Percentiles rank a stretch among this genome's conserved stretches.
phyloP scores from a whole-genome alignment of 2,797 vertebrate genomes.

The Karalla daura region DNA sequence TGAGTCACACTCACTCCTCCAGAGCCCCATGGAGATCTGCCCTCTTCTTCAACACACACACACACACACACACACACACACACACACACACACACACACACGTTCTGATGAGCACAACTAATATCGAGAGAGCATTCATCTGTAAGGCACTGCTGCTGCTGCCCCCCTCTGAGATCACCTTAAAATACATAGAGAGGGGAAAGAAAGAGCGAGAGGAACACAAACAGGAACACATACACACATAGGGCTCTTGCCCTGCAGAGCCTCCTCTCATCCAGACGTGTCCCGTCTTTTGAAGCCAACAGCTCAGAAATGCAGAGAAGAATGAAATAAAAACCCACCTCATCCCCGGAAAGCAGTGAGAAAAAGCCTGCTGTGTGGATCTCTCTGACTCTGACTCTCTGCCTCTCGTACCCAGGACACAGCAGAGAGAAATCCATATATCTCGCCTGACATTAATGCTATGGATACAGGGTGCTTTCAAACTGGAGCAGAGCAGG shows the following conservation, averaged over 20 bases:
- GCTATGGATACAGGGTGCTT: conserved; percentile 71
- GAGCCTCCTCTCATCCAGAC: conserved; percentile 72
- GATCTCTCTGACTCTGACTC: conserved; percentile 55
- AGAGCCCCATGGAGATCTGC: conserved; percentile 63
- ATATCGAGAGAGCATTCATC: conserved; percentile 80
- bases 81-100: conserved; percentile 40
- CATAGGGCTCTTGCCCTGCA: conserved; percentile 54
- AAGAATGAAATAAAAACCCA: conserved; percentile 34
- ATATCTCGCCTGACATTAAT: conserved; percentile 75
- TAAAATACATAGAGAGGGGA: conserved; percentile 71
- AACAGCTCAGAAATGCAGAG: conserved; percentile 78
- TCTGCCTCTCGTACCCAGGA: conserved; percentile 59
- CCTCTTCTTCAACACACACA: conserved; percentile 33
- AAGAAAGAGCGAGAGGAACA: conserved; percentile 23
- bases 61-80: conserved; percentile 1
- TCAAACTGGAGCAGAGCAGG: conserved; percentile 59
- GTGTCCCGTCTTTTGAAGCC: conserved; percentile 74
- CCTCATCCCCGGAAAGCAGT: conserved; percentile 66
- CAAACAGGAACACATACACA: conserved; percentile 44
- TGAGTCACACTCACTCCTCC: conserved; percentile 74
- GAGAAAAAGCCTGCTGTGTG: conserved; percentile 63
- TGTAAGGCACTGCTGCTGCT: conserved; percentile 69
- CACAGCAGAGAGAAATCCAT: conserved; percentile 61
- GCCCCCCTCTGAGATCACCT: conserved; percentile 73
- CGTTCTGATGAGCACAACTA: conserved; percentile 74